Conservation (phyloP, 2,888 invertebrate genomes). For the Eilema caniola region DNA sequence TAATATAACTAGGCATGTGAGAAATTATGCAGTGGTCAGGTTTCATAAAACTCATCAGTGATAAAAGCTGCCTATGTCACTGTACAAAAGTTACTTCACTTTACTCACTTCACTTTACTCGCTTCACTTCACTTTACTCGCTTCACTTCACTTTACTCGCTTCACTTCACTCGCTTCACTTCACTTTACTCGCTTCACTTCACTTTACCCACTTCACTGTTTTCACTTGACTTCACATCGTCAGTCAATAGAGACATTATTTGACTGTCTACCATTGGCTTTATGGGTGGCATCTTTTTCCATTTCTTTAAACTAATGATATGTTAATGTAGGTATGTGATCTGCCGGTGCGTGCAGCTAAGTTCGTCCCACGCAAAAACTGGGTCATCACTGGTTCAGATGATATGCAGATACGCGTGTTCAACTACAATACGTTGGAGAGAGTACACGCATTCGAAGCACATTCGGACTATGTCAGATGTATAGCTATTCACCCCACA, state of each 20-base stretch:
- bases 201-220: too few species aligned
- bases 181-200: too few species aligned
- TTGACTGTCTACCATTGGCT: too few species aligned
- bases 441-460: conserved; percentile 98
- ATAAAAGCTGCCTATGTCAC: neutral
- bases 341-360: conserved; percentile 97
- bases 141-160: too few species aligned
- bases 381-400: conserved; percentile 99
- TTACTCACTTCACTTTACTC: too few species aligned
- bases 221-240: too few species aligned
- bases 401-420: conserved; percentile 97
- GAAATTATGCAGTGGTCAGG: neutral
- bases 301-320: neutral
- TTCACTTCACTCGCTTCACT: too few species aligned
- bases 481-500: conserved; percentile 98
- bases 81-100: too few species aligned
- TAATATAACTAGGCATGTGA: too few species aligned
- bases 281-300: neutral
- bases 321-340: conserved; percentile 94
- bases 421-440: conserved; percentile 99
- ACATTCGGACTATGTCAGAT: conserved; percentile 98
- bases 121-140: too few species aligned
- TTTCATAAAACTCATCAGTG: neutral
- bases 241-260: too few species aligned
- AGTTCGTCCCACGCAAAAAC: conserved; percentile 98